Percentiles rank a stretch among this genome's conserved stretches.
phyloP scores from a whole-genome alignment of 1,140 invertebrate genomes.

The Popillia japonica region DNA sequence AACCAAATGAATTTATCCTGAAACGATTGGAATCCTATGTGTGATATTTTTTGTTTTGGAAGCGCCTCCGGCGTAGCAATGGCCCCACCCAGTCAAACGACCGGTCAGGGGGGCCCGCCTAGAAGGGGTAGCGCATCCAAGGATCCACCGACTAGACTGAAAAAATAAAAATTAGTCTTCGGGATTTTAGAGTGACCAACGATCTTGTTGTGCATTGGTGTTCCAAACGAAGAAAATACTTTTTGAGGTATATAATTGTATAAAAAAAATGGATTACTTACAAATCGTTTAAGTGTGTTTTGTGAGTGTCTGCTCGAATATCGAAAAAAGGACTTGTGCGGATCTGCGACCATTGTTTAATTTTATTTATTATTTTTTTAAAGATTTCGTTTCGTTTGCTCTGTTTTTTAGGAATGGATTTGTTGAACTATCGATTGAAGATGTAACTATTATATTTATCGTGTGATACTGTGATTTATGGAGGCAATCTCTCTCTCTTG shows the following conservation, averaged over 20 bases:
- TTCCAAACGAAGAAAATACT: not conserved
- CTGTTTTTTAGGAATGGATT: slow-evolving; percentile 14
- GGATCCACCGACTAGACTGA: slow-evolving; percentile 56
- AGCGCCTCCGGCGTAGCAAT: slow-evolving; percentile 60
- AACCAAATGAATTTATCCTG: slow-evolving; percentile 18
- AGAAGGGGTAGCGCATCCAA: slow-evolving; percentile 59
- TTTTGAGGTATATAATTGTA: not conserved
- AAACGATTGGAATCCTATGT: slow-evolving; percentile 55
- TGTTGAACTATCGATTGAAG: not conserved
- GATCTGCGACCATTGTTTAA: slow-evolving; percentile 8
- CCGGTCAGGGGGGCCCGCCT: slow-evolving; percentile 51
- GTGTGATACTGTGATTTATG: too few species aligned
- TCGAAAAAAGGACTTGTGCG: slow-evolving; percentile 25
- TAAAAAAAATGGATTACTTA: slow-evolving; percentile 27
- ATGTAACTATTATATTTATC: too few species aligned
- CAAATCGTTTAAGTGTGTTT: slow-evolving; percentile 35
- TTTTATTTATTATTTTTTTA: not conserved
- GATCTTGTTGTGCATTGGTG: not conserved
- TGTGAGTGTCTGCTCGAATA: slow-evolving; percentile 21
- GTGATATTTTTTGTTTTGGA: slow-evolving; percentile 60
- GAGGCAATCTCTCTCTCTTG: too few species aligned
- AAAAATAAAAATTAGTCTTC: slow-evolving; percentile 52
- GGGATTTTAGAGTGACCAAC: not conserved
- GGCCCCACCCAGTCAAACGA: slow-evolving; percentile 56
- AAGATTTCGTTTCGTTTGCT: not conserved